These are phyloP conservation scores for Hipparchia semele DNA, from an alignment of 2,888 invertebrate species.

Conservation along the genomic window DNA sequence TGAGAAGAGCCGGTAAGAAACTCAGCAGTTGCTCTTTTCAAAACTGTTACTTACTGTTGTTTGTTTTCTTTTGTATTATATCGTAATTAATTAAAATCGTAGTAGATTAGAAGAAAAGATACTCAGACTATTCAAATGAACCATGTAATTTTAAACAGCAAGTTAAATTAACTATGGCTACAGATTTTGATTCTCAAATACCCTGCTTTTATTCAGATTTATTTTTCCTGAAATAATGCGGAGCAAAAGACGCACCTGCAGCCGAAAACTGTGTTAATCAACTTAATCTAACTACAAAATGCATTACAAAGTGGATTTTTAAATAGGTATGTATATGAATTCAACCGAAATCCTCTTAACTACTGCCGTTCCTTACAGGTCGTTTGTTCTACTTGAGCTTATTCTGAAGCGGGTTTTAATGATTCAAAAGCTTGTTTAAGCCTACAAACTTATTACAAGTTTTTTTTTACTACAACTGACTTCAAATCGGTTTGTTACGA, in stretches of 20 bases:
- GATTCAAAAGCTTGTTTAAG: slow-evolving; percentile 39
- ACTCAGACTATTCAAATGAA: too few relatives aligned
- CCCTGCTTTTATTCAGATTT: too few relatives aligned
- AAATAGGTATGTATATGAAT: slow-evolving; percentile 25
- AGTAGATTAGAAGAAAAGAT: too few relatives aligned
- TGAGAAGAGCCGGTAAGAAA: too few relatives aligned
- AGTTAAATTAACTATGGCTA: too few relatives aligned
- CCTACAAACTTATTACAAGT: slow-evolving; percentile 37
- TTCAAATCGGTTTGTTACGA: slow-evolving; percentile 30
- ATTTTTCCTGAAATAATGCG: too few relatives aligned
- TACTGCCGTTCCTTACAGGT: slow-evolving; percentile 32
- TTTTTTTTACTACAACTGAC: slow-evolving; percentile 28
- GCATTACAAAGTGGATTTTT: slow-evolving; percentile 32
- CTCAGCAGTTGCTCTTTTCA: too few relatives aligned
- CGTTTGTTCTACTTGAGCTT: slow-evolving; percentile 38
- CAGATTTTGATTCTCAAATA: too few relatives aligned
- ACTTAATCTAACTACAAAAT: slow-evolving; percentile 21
- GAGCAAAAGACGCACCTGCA: not conserved
- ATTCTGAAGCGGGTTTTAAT: slow-evolving; percentile 38
- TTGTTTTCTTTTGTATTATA: too few relatives aligned
- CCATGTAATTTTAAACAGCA: too few relatives aligned
- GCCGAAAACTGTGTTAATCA: slow-evolving; percentile 16
- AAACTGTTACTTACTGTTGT: too few relatives aligned
- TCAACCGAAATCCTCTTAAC: slow-evolving; percentile 33
- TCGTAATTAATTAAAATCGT: too few relatives aligned